phyloP scores from a whole-genome alignment of 2,113 vertebrate species.

The Lates calcarifer region DNA sequence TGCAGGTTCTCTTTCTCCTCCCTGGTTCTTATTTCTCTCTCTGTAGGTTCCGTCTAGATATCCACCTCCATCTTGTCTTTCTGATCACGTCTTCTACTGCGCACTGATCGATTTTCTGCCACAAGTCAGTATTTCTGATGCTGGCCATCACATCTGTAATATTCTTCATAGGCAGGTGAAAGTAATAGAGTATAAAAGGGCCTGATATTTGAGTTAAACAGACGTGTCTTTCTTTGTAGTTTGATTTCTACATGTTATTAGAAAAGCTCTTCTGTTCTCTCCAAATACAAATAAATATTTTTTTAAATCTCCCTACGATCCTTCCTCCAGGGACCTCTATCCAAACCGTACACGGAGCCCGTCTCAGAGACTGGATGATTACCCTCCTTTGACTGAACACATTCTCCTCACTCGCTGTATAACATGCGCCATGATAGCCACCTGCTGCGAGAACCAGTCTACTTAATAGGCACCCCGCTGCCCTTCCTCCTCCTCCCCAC shows the following conservation, averaged over 20 bases:
- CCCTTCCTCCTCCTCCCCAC: not conserved
- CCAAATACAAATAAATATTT: not conserved
- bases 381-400: slow-evolving; percentile 13
- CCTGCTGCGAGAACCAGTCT: slow-evolving; percentile 30
- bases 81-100: not conserved
- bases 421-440: not conserved
- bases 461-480: slow-evolving; percentile 39
- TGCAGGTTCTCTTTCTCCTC: not conserved
- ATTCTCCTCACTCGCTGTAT: slow-evolving; percentile 13
- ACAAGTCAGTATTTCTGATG: not conserved
- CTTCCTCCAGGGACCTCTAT: not conserved
- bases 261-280: not conserved
- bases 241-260: not conserved
- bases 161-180: not conserved
- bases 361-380: slow-evolving; percentile 1
- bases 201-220: not conserved
- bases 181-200: accelerated
- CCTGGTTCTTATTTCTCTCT: too few relatives aligned
- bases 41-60: not conserved
- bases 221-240: not conserved
- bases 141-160: not conserved
- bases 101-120: slow-evolving; percentile 11
- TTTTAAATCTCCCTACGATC: not conserved
- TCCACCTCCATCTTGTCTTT: not conserved
- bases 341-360: not conserved